Evolutionary conservation across 2,888 invertebrate genomes (phyloP), one percentile per base, ranked within the genome.

Genomic region (Incurvaria masculella): DNA sequence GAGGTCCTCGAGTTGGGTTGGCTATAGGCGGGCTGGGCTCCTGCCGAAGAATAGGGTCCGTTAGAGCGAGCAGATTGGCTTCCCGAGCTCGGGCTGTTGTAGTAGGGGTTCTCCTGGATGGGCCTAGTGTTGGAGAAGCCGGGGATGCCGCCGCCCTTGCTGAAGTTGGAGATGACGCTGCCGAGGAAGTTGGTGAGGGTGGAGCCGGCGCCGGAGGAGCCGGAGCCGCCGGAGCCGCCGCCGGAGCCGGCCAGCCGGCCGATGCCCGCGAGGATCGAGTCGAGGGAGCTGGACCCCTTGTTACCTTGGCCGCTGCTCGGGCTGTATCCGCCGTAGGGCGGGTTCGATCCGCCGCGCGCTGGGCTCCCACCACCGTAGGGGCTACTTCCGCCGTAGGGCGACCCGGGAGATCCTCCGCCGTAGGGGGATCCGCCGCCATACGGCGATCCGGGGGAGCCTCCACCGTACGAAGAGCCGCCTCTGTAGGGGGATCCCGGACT

Each of bases 51-150:
- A 68, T 61, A 61, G 60, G 67, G 68, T 20, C 63, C 48, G 57
- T 76, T 73, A 68, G 72, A 70, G 2, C 18, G 39, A 14, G 40
- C n/a, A 11, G 33, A 33, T n/a, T 33, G 33, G 41, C 21, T 20
- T 6, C 18, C 17, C 11, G 42, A 46, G 23, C 49, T 48, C 10
- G 69, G 64, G 55, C 63, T 63, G 49, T 70, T 62, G 55, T 76
- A 72, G 57, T 68, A 72, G 17, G 78, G 79, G 53, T 78, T 79
- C 57, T 72, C 71, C 63, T 67, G 64, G 20, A 79, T 69, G 1
- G 79, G 79, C 49, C 79, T 63, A 39, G 79, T 76, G 59, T 78
- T 74, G 52, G 72, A 65, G 2, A 72, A 54, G 53, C 61, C 64
- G 57, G 58, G 65, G 42, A 72, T 55, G 48, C 54, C 53, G 17